Conservation (phyloP, 1,140 invertebrate species). For the Eubasilissa regina region DNA sequence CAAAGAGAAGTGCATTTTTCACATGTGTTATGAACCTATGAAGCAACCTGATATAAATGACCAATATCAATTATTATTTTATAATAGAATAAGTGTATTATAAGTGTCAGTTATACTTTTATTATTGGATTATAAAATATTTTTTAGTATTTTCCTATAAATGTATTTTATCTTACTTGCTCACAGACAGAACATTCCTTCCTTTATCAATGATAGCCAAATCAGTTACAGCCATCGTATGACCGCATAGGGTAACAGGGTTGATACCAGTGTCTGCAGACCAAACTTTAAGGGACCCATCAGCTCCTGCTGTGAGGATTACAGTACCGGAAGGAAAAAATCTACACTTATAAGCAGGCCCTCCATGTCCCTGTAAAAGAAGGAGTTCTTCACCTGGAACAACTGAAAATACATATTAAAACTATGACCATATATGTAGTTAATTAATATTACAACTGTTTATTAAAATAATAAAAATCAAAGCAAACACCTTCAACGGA, state of each 20-base stretch:
- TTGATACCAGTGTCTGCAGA: slow-evolving; percentile 79
- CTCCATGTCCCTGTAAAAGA: slow-evolving; percentile 77
- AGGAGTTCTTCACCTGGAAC: slow-evolving; percentile 70
- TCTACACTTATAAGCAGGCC: slow-evolving; percentile 79
- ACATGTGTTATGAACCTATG: too few species aligned
- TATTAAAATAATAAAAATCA: too few species aligned
- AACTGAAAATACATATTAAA: not conserved
- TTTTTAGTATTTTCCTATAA: not conserved
- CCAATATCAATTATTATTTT: too few species aligned
- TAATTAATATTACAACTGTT: too few species aligned
- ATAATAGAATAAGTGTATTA: too few species aligned
- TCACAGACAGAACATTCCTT: slow-evolving; percentile 81
- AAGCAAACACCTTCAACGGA: too few species aligned
- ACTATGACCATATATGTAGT: too few species aligned
- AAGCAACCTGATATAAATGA: too few species aligned
- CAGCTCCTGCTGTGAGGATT: slow-evolving; percentile 78
- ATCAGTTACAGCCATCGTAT: slow-evolving; percentile 78
- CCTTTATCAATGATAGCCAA: slow-evolving; percentile 80
- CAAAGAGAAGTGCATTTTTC: too few species aligned
- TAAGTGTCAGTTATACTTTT: too few species aligned
- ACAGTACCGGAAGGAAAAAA: slow-evolving; percentile 84
- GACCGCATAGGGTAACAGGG: slow-evolving; percentile 79
- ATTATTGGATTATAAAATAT: not conserved
- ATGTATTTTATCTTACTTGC: slow-evolving; percentile 68
- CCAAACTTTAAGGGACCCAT: slow-evolving; percentile 82